Conservation (phyloP, 1,140 invertebrate genomes). For the Ceratitis capitata region DNA sequence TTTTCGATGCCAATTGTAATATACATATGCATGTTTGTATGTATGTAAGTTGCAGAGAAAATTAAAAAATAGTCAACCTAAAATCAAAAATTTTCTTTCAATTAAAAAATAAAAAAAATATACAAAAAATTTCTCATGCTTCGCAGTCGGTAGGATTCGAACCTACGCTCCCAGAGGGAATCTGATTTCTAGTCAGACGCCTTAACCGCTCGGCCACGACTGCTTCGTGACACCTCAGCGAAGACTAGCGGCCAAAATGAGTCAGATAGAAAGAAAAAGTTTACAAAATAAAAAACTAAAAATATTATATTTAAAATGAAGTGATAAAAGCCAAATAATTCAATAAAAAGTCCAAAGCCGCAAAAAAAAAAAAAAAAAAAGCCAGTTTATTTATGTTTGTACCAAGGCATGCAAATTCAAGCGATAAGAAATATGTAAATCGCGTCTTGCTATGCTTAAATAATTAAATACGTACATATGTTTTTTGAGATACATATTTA, state of each 20-base stretch:
- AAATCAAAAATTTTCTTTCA: background rate
- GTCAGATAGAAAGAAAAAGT: background rate
- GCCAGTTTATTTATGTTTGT: background rate
- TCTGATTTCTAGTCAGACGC: conserved; percentile 87
- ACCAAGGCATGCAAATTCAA: background rate
- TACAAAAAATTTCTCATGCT: background rate
- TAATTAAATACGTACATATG: background rate
- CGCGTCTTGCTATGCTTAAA: background rate
- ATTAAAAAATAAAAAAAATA: conserved; percentile 16
- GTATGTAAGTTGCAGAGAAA: too few species aligned
- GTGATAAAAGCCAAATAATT: background rate
- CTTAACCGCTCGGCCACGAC: conserved; percentile 87
- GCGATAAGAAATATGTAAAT: background rate
- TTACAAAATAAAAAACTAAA: background rate
- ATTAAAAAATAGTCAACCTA: too few species aligned
- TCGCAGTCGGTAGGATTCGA: conserved; percentile 85
- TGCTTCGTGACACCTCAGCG: conserved; percentile 62
- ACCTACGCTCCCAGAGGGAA: conserved; percentile 87
- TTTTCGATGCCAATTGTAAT: too few species aligned
- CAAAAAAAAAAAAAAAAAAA: background rate
- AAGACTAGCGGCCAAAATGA: background rate
- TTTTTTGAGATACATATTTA: background rate
- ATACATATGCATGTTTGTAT: too few species aligned
- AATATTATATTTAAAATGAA: background rate
- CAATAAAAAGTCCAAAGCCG: background rate